Evolutionary conservation across 2,888 invertebrate genomes (phyloP), one percentile per base, ranked within the genome.

Genomic region (Dichetophora obliterata): DNA sequence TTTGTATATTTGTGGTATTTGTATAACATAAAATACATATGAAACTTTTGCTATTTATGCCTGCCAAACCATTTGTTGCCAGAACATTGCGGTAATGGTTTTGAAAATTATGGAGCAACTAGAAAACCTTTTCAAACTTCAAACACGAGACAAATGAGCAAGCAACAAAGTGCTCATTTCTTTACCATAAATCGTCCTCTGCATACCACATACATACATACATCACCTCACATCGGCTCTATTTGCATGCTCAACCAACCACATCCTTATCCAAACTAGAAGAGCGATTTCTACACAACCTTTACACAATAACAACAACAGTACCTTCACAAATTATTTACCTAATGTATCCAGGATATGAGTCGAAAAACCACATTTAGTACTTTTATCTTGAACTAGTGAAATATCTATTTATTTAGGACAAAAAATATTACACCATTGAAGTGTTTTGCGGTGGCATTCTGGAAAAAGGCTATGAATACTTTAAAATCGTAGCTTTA

Each of bases 1-100:
- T 24, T 43, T 43, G 48, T 66, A 24, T 68, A 48, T 8, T 43
- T 50, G 14, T 50, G 63, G 27, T 34, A 31, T n/a, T 63, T 63
- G 9, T 11, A 5, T n/a, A 63, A 8, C n/a, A 22, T 2, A 34
- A 27, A 16, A 27, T 34, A 19, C n/a, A 37, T 65, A 24, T 22
- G 27, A 9, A 48, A 50, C 16, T 43, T 22, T 24, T 48, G 19
- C 50, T 22, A 50, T 65, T 50, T 68, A 50, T 50, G 68, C 48
- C 68, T 50, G 34, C 50, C 9, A 50, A 24, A 16, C 68, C 68
- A 68, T 68, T 65, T 63, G 65, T 19, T 63, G 65, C 19, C 65
- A 59, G 52, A 73, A 73, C 27, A 31, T 63, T 63, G 48, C 50
- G 73, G 73, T 73, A 48, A 63, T 73, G 73, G 31, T n/a, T 24